These are phyloP conservation scores for Rambutsinella grinnellia DNA, from an alignment of 2,888 invertebrate species.

Conservation along the genomic window DNA sequence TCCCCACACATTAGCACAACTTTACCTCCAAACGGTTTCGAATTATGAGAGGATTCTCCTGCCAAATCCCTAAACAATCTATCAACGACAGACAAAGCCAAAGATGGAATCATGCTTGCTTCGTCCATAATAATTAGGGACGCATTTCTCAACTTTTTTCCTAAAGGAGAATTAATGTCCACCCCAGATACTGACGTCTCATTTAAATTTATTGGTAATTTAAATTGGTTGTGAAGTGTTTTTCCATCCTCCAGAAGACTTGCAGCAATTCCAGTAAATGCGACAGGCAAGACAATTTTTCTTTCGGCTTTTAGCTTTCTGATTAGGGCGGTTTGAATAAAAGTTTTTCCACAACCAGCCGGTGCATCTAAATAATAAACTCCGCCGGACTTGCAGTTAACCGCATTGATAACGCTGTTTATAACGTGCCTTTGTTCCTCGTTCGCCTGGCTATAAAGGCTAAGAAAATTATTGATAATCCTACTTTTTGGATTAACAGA, in stretches of 20 bases:
- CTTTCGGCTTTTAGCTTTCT: constrained; percentile 10
- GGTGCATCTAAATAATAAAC: constrained; percentile 68
- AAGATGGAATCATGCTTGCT: constrained; percentile 64
- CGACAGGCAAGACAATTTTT: constrained; percentile 35
- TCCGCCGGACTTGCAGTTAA: no score
- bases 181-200: constrained; percentile 59
- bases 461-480: no score
- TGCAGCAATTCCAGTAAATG: constrained; percentile 63
- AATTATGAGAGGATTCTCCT: constrained; percentile 54
- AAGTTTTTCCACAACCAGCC: constrained; percentile 68
- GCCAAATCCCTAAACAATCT: constrained; percentile 58
- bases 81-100: constrained; percentile 63
- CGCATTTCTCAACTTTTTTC: constrained; percentile 39
- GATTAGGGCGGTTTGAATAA: constrained; percentile 59
- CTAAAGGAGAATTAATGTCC: constrained; percentile 19
- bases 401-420: no score
- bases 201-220: constrained; percentile 51
- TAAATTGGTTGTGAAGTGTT: constrained; percentile 67
- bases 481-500: no score
- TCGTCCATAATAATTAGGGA: constrained; percentile 67
- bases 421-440: no score
- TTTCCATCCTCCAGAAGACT: constrained; percentile 62
- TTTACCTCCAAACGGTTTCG: constrained; percentile 53
- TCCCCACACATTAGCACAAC: constrained; percentile 48
- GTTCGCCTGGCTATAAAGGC: no score